A percentile compares a stretch with the other conserved stretches of the same genome.
Evolutionary conservation across 2,888 invertebrate genomes (phyloP).

Genomic region (Melinaea menophilus): DNA sequence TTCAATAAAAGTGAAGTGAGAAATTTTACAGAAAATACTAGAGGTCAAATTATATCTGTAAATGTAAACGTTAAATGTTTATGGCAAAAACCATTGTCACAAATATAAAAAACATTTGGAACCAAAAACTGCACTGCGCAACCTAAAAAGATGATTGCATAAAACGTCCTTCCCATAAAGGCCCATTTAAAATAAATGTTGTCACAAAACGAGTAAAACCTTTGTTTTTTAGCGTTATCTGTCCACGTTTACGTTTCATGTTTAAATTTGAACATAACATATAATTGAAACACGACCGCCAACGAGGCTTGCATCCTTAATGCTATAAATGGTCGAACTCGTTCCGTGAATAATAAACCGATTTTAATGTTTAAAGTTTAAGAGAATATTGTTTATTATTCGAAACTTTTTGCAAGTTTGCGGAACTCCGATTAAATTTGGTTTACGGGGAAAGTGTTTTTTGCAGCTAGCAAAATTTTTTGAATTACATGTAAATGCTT

Average conservation of each 20-base stretch:
- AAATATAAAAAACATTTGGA: background rate
- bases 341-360: conserved; percentile 47
- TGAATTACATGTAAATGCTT: conserved; percentile 20
- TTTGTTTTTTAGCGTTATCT: conserved; percentile 19
- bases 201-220: conserved; percentile 1
- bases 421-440: conserved; percentile 31
- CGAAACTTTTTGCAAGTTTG: conserved; percentile 30
- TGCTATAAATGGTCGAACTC: conserved; percentile 46
- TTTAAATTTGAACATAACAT: conserved; percentile 39
- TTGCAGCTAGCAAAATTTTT: conserved; percentile 20
- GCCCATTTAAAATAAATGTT: conserved; percentile 6
- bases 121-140: background rate
- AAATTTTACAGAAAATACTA: too few relatives aligned
- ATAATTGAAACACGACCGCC: conserved; percentile 59
- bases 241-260: conserved; percentile 22
- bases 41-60: too few relatives aligned
- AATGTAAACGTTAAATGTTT: background rate
- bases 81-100: background rate
- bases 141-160: conserved; percentile 3
- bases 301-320: conserved; percentile 51
- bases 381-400: conserved; percentile 41
- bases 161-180: conserved; percentile 1
- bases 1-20: too few relatives aligned
- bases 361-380: conserved; percentile 52
- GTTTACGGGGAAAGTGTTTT: conserved; percentile 26